A percentile compares a stretch with the other conserved stretches of the same genome.
Conservation (phyloP, 2,888 invertebrate genomes). For the Cistogaster globosa region DNA sequence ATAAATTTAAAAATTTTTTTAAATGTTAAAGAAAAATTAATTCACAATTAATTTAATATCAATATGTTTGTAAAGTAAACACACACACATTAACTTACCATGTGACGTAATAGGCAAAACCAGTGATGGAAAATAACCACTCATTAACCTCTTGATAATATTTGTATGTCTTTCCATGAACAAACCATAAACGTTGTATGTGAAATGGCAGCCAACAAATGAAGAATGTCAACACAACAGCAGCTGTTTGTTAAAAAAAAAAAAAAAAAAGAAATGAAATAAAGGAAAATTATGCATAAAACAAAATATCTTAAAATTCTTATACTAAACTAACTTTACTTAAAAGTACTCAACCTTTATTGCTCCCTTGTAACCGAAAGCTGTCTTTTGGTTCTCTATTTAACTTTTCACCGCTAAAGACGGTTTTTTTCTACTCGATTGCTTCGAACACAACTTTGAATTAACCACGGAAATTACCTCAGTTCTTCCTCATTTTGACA, state of each 20-base stretch:
- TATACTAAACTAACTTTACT: too few relatives aligned
- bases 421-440: too few relatives aligned
- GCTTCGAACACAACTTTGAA: too few relatives aligned
- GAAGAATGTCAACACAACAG: conserved; percentile 96
- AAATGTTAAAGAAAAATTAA: neutral
- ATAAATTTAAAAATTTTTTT: too few relatives aligned
- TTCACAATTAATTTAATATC: neutral
- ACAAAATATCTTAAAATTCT: too few relatives aligned
- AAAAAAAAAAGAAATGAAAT: neutral
- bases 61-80: neutral
- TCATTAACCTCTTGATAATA: conserved; percentile 89
- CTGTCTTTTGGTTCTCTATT: too few relatives aligned
- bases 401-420: too few relatives aligned
- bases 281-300: neutral
- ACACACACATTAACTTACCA: conserved; percentile 78
- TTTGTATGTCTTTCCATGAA: conserved; percentile 87
- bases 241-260: conserved; percentile 85
- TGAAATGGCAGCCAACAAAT: conserved; percentile 98
- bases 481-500: too few relatives aligned
- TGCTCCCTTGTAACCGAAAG: too few relatives aligned
- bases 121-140: conserved; percentile 90
- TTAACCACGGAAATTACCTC: too few relatives aligned
- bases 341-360: too few relatives aligned
- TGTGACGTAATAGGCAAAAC: conserved; percentile 92
- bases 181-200: conserved; percentile 92